Percentiles rank a stretch among this genome's conserved stretches.
Conservation (phyloP, 2,797 vertebrate species). For the Anguilla anguilla region DNA sequence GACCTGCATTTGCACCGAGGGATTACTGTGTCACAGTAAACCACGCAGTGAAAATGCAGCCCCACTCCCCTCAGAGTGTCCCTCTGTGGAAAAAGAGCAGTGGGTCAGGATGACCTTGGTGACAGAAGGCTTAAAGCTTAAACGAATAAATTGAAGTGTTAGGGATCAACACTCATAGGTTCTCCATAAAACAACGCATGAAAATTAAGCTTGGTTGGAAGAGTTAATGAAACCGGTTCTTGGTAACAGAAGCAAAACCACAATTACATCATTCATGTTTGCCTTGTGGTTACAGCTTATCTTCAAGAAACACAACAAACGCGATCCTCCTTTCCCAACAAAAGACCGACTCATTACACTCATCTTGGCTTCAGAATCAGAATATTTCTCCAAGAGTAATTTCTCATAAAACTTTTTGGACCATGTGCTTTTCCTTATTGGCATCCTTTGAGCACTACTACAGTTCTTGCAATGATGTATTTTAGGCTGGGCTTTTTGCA, state of each 20-base stretch:
- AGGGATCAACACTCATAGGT: background rate
- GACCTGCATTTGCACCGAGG: background rate
- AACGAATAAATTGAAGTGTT: background rate
- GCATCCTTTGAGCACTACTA: conserved; percentile 32
- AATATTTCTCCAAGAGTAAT: conserved; percentile 40
- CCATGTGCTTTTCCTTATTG: background rate
- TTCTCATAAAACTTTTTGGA: conserved; percentile 39
- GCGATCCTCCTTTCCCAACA: conserved; percentile 22
- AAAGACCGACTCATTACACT: background rate
- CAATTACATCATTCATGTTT: conserved; percentile 33
- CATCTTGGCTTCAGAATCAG: conserved; percentile 4
- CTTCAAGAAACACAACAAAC: conserved; percentile 39
- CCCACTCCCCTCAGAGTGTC: conserved; percentile 27
- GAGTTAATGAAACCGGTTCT: conserved; percentile 31
- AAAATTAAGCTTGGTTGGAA: conserved; percentile 17
- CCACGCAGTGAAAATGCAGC: conserved; percentile 21
- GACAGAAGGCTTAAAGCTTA: background rate
- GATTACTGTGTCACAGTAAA: conserved; percentile 22
- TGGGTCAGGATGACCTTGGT: background rate
- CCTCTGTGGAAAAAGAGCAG: background rate
- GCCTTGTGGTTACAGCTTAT: conserved; percentile 23
- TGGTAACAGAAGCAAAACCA: conserved; percentile 33
- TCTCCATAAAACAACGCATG: background rate
- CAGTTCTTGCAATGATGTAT: conserved; percentile 33
- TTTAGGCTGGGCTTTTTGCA: conserved; percentile 29